Percentiles rank a stretch among this genome's conserved stretches.
These are phyloP conservation scores for Callosobruchus maculatus DNA, from an alignment of 2,888 invertebrate species.

Conservation along the genomic window DNA sequence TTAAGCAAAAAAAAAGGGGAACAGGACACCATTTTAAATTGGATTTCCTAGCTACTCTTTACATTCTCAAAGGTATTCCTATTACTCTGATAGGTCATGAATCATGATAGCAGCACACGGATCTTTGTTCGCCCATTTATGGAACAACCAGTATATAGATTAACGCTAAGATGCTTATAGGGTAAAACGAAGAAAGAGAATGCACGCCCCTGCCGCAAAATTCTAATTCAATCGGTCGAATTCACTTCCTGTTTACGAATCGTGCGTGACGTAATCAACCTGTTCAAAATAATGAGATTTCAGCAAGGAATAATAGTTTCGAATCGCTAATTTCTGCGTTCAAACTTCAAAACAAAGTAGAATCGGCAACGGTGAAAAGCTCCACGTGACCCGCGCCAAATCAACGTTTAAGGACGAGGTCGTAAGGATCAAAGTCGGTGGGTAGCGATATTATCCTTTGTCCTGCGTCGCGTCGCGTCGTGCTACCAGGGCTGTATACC, in stretches of 20 bases:
- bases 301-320: neutral
- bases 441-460: slow-evolving; percentile 36
- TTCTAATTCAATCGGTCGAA: neutral
- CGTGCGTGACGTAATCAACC: neutral
- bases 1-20: too few relatives aligned
- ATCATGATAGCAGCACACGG: too few relatives aligned
- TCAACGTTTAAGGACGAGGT: slow-evolving; percentile 24
- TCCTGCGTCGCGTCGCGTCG: slow-evolving; percentile 31
- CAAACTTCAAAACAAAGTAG: neutral
- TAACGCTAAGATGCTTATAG: too few relatives aligned
- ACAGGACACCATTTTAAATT: too few relatives aligned
- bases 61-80: too few relatives aligned
- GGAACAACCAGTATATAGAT: too few relatives aligned
- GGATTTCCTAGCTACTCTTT: too few relatives aligned
- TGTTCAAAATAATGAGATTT: neutral
- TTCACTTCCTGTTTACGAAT: neutral
- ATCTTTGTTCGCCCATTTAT: too few relatives aligned
- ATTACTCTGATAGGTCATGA: too few relatives aligned
- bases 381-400: neutral
- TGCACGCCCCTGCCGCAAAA: neutral
- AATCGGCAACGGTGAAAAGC: neutral
- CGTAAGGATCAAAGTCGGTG: slow-evolving; percentile 41
- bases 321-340: neutral
- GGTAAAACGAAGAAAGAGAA: too few relatives aligned
- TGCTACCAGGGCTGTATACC: neutral